Evolutionary conservation across 2,797 vertebrate species (phyloP).

Genomic region (Eremophila alpestris): DNA sequence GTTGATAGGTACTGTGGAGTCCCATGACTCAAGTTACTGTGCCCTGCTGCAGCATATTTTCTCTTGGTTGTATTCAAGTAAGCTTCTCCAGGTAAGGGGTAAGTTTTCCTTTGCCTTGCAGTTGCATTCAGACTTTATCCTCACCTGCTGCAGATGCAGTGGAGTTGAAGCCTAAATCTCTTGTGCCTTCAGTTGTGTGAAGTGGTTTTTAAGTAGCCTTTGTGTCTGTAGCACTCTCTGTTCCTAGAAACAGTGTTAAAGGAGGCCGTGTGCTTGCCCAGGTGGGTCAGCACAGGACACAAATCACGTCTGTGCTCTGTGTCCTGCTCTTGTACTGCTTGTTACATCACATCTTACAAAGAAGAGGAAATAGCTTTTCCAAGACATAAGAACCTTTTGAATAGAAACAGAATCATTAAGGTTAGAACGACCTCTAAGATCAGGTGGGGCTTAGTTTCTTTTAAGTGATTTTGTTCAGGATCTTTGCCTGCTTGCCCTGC

Average conservation of each 20-base stretch:
- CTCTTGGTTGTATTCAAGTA: neutral
- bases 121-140: neutral
- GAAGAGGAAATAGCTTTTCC: neutral
- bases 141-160: neutral
- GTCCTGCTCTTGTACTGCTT: accelerated
- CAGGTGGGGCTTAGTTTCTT: neutral
- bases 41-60: neutral
- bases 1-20: neutral
- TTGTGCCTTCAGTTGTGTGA: neutral
- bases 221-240: neutral
- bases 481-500: neutral
- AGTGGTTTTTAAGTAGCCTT: neutral
- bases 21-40: neutral
- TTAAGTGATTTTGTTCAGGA: neutral
- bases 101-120: neutral
- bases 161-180: neutral
- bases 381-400: neutral
- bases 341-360: neutral
- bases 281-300: neutral
- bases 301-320: neutral
- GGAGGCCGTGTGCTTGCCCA: neutral
- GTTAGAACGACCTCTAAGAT: neutral
- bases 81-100: neutral
- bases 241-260: neutral
- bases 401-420: neutral